Conservation (phyloP, 2,888 invertebrate genomes). For the Adineta ricciae region DNA sequence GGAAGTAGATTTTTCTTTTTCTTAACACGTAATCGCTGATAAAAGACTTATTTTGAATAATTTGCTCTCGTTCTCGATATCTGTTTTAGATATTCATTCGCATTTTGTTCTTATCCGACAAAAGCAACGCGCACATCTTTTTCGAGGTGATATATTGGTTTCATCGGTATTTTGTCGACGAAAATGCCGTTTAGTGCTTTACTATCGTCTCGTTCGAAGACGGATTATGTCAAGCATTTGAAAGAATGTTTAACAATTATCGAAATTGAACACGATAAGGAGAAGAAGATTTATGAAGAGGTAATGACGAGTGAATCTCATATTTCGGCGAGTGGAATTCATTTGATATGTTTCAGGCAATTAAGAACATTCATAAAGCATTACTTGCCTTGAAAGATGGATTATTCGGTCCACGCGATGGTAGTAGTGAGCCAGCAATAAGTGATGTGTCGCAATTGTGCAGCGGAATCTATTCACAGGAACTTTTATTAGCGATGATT, state of each 20-base stretch:
- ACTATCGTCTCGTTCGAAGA: not conserved
- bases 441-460: conserved; percentile 47
- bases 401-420: not conserved
- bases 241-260: not conserved
- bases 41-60: not conserved
- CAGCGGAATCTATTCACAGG: conserved; percentile 93
- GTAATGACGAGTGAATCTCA: too few species aligned
- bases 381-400: not conserved
- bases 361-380: not conserved
- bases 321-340: not conserved
- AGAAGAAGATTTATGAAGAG: not conserved
- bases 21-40: not conserved
- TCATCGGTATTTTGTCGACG: not conserved
- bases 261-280: not conserved
- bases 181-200: not conserved
- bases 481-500: conserved; percentile 79
- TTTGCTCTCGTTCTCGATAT: not conserved
- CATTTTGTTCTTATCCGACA: not conserved
- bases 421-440: conserved; percentile 56
- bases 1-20: not conserved
- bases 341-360: not conserved
- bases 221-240: not conserved
- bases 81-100: not conserved
- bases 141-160: not conserved
- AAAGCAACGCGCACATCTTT: not conserved